These are phyloP conservation scores for Poecilia picta DNA, from an alignment of 2,797 vertebrate species.

Conservation along the genomic window DNA sequence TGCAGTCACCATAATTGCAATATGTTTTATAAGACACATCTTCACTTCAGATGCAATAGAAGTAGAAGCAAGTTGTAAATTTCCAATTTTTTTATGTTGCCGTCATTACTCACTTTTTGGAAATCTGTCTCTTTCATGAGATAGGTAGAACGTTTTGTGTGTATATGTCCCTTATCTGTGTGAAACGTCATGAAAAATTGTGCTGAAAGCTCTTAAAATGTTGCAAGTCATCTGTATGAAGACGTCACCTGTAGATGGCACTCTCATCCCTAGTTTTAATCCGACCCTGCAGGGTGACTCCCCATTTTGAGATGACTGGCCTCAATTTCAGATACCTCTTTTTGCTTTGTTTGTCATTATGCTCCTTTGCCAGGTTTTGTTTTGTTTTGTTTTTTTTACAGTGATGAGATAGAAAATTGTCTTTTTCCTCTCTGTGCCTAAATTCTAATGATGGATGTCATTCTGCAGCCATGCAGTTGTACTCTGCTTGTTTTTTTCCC, in stretches of 20 bases:
- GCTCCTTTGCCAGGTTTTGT: slow-evolving; percentile 35
- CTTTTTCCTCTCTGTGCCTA: slow-evolving; percentile 7
- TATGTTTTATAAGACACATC: slow-evolving; percentile 55
- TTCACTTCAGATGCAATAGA: slow-evolving; percentile 31
- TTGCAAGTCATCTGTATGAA: slow-evolving; percentile 28
- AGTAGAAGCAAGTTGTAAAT: slow-evolving; percentile 1
- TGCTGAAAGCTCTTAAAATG: slow-evolving; percentile 20
- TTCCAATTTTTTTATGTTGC: neutral
- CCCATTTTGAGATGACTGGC: slow-evolving; percentile 59
- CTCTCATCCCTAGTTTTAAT: slow-evolving; percentile 72
- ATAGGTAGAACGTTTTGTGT: neutral
- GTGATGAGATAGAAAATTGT: slow-evolving; percentile 8
- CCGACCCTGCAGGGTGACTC: slow-evolving; percentile 60
- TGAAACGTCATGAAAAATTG: slow-evolving; percentile 10
- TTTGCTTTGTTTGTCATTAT: slow-evolving; percentile 57
- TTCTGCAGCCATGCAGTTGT: slow-evolving; percentile 1
- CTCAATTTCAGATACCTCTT: slow-evolving; percentile 48
- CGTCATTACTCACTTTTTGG: neutral
- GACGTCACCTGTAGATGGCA: slow-evolving; percentile 77
- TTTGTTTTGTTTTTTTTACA: slow-evolving; percentile 20
- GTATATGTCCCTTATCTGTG: neutral
- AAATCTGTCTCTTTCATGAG: neutral
- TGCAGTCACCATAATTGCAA: slow-evolving; percentile 71
- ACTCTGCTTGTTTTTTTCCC: slow-evolving; percentile 33
- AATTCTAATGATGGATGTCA: slow-evolving; percentile 25